Conservation (phyloP, 2,888 invertebrate species). For the Itoplectis maculator region DNA sequence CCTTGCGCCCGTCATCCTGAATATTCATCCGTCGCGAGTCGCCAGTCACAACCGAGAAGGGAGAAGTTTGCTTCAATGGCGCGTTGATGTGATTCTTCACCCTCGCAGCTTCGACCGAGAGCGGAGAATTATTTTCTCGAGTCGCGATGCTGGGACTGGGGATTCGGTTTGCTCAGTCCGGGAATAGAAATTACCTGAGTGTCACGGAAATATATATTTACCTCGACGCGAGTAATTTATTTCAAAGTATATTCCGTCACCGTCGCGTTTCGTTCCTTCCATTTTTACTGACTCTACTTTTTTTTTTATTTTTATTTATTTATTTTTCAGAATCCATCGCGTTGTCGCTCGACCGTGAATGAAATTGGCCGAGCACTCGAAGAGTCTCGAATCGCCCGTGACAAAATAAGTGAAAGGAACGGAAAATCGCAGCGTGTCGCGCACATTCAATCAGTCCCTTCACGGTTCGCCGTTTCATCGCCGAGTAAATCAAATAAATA, state of each 20-base stretch:
- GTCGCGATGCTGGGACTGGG: no score
- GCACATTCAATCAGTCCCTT: conserved; percentile 56
- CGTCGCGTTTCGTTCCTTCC: no score
- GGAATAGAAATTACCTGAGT: no score
- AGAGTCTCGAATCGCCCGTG: neutral
- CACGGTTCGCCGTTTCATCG: conserved; percentile 24
- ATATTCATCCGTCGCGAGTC: conserved; percentile 9
- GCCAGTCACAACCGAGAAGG: neutral
- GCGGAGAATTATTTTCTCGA: no score
- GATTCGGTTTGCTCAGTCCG: no score
- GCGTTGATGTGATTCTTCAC: no score
- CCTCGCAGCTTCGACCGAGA: no score
- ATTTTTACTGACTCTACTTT: no score
- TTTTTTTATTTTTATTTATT: neutral
- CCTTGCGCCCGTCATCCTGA: conserved; percentile 16
- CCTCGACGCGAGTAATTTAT: no score
- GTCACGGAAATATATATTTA: no score
- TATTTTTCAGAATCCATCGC: neutral
- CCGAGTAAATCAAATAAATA: conserved; percentile 56
- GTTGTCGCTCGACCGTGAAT: conserved; percentile 4
- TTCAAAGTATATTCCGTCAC: no score
- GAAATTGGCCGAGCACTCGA: neutral
- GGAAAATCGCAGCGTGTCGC: conserved; percentile 4
- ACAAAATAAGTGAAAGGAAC: conserved; percentile 16
- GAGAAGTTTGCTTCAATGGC: neutral